Conservation (phyloP, 2,797 vertebrate genomes). For the Rhynchotus rufescens region DNA sequence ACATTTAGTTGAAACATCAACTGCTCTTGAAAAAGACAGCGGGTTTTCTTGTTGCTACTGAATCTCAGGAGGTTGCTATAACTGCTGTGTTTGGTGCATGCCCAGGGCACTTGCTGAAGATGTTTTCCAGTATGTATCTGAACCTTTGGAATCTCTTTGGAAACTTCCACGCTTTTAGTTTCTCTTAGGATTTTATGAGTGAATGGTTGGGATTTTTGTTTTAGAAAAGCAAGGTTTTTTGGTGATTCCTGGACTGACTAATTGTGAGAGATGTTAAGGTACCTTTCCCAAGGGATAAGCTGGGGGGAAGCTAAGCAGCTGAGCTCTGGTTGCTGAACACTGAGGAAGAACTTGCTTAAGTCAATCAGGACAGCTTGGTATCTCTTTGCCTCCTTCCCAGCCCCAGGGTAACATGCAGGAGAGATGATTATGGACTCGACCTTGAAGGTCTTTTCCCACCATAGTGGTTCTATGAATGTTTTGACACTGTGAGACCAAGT, state of each 20-base stretch:
- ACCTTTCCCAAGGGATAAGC: not conserved
- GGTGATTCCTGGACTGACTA: not conserved
- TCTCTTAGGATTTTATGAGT: not conserved
- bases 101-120: not conserved
- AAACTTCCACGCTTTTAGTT: not conserved
- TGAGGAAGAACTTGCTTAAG: not conserved
- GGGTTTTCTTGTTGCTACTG: fast-evolving
- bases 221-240: not conserved
- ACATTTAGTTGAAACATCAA: fast-evolving
- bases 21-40: fast-evolving
- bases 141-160: fast-evolving
- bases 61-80: fast-evolving
- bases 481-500: fast-evolving
- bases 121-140: not conserved
- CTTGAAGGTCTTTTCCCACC: too few species aligned
- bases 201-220: not conserved
- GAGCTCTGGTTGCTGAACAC: not conserved
- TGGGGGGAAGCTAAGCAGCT: fast-evolving
- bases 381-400: not conserved
- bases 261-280: fast-evolving
- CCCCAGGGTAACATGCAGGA: fast-evolving
- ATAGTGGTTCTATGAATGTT: too few species aligned
- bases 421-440: not conserved
- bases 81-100: fast-evolving
- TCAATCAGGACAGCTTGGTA: not conserved